Evolutionary conservation across 2,888 invertebrate genomes (phyloP).

Genomic region (Nemotelus nigrinus): DNA sequence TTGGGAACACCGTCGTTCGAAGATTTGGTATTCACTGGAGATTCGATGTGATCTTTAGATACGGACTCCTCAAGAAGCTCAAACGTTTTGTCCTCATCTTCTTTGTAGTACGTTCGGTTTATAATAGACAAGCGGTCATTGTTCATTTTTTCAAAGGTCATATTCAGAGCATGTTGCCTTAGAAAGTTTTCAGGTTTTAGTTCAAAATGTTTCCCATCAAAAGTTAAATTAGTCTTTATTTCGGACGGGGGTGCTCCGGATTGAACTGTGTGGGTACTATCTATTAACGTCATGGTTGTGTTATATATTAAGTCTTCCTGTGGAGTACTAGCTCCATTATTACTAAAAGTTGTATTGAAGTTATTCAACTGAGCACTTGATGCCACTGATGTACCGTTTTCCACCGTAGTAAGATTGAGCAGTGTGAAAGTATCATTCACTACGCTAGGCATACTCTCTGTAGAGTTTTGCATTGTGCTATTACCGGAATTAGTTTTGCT

Average conservation of each 20-base stretch:
- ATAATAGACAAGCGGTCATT: slow-evolving; percentile 8
- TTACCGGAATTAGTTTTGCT: slow-evolving; percentile 62
- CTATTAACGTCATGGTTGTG: slow-evolving; percentile 60
- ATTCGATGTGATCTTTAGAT: background rate
- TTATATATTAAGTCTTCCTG: slow-evolving; percentile 60
- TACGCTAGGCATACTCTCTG: slow-evolving; percentile 58
- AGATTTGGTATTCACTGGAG: background rate
- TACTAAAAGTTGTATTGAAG: slow-evolving; percentile 46
- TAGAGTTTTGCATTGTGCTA: slow-evolving; percentile 64
- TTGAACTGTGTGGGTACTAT: slow-evolving; percentile 55
- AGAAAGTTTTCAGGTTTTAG: too few relatives aligned
- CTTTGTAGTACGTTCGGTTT: slow-evolving; percentile 36
- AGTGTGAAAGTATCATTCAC: slow-evolving; percentile 50
- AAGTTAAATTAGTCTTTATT: slow-evolving; percentile 19
- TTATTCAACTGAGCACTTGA: slow-evolving; percentile 41
- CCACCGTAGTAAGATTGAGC: slow-evolving; percentile 44
- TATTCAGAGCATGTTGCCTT: background rate
- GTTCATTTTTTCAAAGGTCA: background rate
- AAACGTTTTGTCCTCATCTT: slow-evolving; percentile 27
- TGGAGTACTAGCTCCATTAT: slow-evolving; percentile 38
- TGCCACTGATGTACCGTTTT: slow-evolving; percentile 49
- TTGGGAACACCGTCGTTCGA: too few relatives aligned
- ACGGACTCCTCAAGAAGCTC: background rate
- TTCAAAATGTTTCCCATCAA: background rate
- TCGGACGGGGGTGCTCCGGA: background rate